phyloP scores from a whole-genome alignment of 30 jellyfish, hydroid and myxozoan genomes.

The Aurelia aurita complex sp. Pacific region DNA sequence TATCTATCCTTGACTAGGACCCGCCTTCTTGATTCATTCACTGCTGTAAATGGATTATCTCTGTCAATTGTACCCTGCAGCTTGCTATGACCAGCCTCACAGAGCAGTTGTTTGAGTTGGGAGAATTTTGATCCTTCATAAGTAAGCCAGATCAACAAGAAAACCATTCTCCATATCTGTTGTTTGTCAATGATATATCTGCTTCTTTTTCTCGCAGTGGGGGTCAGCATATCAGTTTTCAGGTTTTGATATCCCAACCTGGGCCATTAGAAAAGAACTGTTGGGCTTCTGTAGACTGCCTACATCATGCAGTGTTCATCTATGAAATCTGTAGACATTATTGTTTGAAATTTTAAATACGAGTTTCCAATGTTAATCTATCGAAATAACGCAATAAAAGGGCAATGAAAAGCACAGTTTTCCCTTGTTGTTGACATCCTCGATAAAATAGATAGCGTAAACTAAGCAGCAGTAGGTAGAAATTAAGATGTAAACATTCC shows the following conservation, averaged over 20 bases:
- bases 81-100: slow-evolving; percentile 14
- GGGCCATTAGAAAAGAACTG: slow-evolving; percentile 35
- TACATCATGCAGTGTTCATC: slow-evolving; percentile 38
- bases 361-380: slow-evolving; percentile 28
- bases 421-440: slow-evolving; percentile 33
- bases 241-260: slow-evolving; percentile 57
- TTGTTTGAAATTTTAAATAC: slow-evolving; percentile 14
- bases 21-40: slow-evolving; percentile 70
- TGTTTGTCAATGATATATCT: slow-evolving; percentile 56
- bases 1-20: slow-evolving; percentile 65
- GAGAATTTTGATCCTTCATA: slow-evolving; percentile 4
- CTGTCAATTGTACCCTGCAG: slow-evolving; percentile 62
- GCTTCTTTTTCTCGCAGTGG: slow-evolving; percentile 60
- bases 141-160: slow-evolving; percentile 41
- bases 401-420: slow-evolving; percentile 25
- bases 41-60: slow-evolving; percentile 68
- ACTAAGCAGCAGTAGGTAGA: slow-evolving; percentile 57
- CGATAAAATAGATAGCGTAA: slow-evolving; percentile 51
- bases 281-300: slow-evolving; percentile 47
- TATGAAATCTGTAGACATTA: slow-evolving; percentile 27
- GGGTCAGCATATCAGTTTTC: slow-evolving; percentile 67
- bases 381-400: neutral
- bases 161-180: slow-evolving; percentile 20
- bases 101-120: slow-evolving; percentile 54
- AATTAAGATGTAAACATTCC: slow-evolving; percentile 22